Conservation (phyloP, 2,113 vertebrate genomes). For the Lota lota region DNA sequence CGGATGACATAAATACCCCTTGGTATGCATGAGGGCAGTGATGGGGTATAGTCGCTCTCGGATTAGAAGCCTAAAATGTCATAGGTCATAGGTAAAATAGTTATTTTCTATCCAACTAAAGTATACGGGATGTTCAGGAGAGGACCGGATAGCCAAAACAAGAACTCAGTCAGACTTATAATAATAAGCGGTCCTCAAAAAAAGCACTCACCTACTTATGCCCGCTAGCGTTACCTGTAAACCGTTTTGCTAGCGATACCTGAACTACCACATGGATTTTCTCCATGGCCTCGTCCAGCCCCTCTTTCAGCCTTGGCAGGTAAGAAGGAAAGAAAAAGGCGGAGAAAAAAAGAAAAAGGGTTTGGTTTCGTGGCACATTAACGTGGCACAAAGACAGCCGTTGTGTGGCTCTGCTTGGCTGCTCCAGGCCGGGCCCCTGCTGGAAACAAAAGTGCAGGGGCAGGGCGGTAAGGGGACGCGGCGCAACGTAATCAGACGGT, state of each 20-base stretch:
- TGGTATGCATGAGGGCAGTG: too few species aligned
- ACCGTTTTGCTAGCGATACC: conserved; percentile 30
- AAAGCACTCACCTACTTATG: conserved; percentile 1
- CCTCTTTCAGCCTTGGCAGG: conserved; percentile 27
- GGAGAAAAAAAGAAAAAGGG: conserved; percentile 54
- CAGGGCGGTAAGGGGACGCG: conserved; percentile 28
- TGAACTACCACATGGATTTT: conserved; percentile 16
- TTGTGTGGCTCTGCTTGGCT: conserved; percentile 51
- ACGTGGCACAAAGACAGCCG: conserved; percentile 56
- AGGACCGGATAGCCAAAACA: too few species aligned
- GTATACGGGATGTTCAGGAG: too few species aligned
- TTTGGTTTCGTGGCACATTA: conserved; percentile 65
- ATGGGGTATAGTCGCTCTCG: too few species aligned
- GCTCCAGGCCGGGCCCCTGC: conserved; percentile 30
- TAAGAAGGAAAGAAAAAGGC: conserved; percentile 30
- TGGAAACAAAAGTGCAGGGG: conserved; percentile 46
- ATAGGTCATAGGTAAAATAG: too few species aligned
- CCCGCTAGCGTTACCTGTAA: conserved; percentile 27
- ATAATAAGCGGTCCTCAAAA: too few species aligned
- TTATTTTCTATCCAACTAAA: too few species aligned
- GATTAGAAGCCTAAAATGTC: too few species aligned
- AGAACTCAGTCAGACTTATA: too few species aligned
- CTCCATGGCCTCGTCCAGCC: conserved; percentile 26
- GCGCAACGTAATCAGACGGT: conserved; percentile 51
- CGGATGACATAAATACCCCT: too few species aligned